A percentile compares a stretch with the other conserved stretches of the same genome.
phyloP scores from a whole-genome alignment of 1,140 invertebrate genomes.

The Pseudomyrmex concolor region DNA sequence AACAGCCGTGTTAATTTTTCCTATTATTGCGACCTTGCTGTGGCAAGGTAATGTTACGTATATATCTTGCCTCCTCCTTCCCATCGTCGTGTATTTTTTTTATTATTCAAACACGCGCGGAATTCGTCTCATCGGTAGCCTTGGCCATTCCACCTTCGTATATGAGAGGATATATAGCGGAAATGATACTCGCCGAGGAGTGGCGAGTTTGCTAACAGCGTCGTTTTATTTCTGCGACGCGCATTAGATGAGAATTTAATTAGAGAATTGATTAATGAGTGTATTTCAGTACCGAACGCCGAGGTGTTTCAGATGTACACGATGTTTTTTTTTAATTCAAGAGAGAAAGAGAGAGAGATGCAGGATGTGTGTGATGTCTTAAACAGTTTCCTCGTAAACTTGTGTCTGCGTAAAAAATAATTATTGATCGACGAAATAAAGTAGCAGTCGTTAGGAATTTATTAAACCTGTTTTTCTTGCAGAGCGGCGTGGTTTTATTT shows the following conservation, averaged over 20 bases:
- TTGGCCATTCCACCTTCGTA: conserved; percentile 5
- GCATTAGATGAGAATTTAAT: conserved; percentile 40
- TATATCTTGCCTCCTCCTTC: neutral
- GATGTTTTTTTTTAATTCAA: neutral
- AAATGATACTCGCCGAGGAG: conserved; percentile 24
- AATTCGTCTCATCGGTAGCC: conserved; percentile 42
- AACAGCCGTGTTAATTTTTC: conserved; percentile 18
- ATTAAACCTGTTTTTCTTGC: neutral
- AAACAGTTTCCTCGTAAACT: neutral
- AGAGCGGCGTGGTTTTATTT: too few relatives aligned
- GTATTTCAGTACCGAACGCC: conserved; percentile 4
- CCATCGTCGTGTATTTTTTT: neutral
- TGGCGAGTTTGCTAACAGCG: conserved; percentile 13
- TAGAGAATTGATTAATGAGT: neutral
- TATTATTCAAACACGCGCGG: conserved; percentile 36
- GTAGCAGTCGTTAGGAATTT: neutral
- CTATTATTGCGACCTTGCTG: conserved; percentile 17
- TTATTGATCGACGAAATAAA: neutral
- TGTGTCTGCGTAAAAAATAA: neutral
- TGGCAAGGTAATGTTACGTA: conserved; percentile 7
- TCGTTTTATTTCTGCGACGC: neutral
- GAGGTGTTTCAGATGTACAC: neutral
- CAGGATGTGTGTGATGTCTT: neutral
- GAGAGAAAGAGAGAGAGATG: neutral
- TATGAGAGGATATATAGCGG: neutral